Base-by-base conservation (phyloP, 2,797 vertebrate species). In the Anguilla anguilla region DNA sequence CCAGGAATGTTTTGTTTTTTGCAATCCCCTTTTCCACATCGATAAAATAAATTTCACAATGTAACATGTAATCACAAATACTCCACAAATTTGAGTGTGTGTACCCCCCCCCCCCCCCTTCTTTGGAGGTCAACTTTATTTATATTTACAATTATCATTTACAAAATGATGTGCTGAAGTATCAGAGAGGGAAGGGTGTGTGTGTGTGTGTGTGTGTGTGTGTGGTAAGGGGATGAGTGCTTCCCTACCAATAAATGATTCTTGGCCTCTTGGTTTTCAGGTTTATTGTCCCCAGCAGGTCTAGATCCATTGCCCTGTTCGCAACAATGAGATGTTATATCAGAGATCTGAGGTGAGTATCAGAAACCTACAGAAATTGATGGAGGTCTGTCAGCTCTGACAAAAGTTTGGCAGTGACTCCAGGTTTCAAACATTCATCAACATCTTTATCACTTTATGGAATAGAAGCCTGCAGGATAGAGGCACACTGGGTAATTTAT, bases 171-270 rank as follows among this genome's bases (percentile, higher is more conserved):
- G 31, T 31, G 31, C 31, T 31, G 31, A 31, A 31, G 39, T 43
- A 3, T 43, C 39, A 43, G 39, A 43, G 39, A 43, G 39, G 39
- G 39, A 43, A 43, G 39, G 39, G 46, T 4, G 51, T 51, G 25
- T 28, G 35, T 19, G 64, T 83, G 43, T 79, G n/a, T 43, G n/a
- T 7, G 35, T 43, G 31, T 85, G 19, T 39, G 43, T 31, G 43
- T 83, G 17, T 86, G 9, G 39, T 55, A 51, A 35, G 35, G 35
- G 9, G 84, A 1, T n/a, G 53, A 22, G 49, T 11, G 35, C 43
- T 84, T 85, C 91, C 94, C 91, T 96, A 98, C 98, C 97, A 98
- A 97, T 89, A 98, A 94, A 89, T 89, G 96, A 94, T 94, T 96
- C 91, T 94, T 96, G 91, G 97, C 95, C 84, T 95, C 93, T 90